Evolutionary conservation across 2,888 invertebrate species (phyloP).

Genomic region (Andrena trimmerana): DNA sequence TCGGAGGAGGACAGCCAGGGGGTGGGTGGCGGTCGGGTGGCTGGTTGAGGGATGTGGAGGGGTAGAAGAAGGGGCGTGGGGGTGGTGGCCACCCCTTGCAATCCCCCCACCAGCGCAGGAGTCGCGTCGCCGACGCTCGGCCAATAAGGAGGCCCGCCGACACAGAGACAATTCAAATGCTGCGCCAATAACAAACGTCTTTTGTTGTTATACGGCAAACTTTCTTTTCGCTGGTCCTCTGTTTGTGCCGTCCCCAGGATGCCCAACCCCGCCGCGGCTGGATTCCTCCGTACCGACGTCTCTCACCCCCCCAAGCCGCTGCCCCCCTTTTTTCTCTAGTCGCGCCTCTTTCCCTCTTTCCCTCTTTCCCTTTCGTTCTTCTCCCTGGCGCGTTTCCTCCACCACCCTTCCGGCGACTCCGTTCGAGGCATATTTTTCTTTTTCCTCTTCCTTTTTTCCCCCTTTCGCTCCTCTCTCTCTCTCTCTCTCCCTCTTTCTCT

Average conservation of each 20-base stretch:
- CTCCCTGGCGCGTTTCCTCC: conserved; percentile 47
- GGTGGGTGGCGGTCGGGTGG: conserved; percentile 38
- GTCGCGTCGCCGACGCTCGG: conserved; percentile 79
- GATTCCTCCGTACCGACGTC: conserved; percentile 50
- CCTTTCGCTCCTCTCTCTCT: conserved; percentile 21
- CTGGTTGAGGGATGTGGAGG: conserved; percentile 51
- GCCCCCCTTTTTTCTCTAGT: conserved; percentile 41
- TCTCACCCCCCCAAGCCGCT: conserved; percentile 25
- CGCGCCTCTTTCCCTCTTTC: conserved; percentile 23
- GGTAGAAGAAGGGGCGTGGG: conserved; percentile 60
- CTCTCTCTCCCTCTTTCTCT: neutral
- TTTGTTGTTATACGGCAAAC: conserved; percentile 84
- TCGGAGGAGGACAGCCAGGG: conserved; percentile 36
- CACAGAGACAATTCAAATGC: conserved; percentile 84
- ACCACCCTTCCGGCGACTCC: conserved; percentile 60
- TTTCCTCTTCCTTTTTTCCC: conserved; percentile 52
- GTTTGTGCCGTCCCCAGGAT: conserved; percentile 77
- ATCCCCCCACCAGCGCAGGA: conserved; percentile 77
- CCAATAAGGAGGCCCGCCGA: conserved; percentile 83
- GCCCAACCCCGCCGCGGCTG: conserved; percentile 63
- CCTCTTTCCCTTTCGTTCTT: conserved; percentile 55
- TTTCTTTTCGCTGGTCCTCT: conserved; percentile 79
- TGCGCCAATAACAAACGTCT: conserved; percentile 85
- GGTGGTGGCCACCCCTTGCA: conserved; percentile 75
- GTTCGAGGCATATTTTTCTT: conserved; percentile 73